phyloP scores from a whole-genome alignment of 1,140 invertebrate species.

The Pogonus chalceus region DNA sequence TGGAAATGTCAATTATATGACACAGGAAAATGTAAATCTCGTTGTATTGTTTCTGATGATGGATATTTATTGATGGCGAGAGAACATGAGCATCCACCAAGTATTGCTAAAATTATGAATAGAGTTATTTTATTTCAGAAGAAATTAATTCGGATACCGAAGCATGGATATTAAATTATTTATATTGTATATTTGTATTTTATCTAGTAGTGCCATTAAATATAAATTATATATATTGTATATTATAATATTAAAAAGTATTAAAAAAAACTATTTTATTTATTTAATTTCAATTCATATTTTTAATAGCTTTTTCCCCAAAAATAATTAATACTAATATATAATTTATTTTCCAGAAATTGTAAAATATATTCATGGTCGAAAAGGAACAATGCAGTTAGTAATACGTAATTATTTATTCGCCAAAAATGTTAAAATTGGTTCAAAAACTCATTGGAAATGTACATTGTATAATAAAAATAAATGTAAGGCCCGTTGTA shows the following conservation, averaged over 20 bases:
- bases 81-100: background rate
- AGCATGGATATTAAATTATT: background rate
- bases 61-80: background rate
- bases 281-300: no score
- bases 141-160: background rate
- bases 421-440: slow-evolving; percentile 25
- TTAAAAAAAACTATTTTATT: no score
- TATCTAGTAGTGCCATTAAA: no score
- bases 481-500: slow-evolving; percentile 23
- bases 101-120: background rate
- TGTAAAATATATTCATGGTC: slow-evolving; percentile 22
- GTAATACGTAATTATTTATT: slow-evolving; percentile 23
- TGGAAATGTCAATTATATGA: background rate
- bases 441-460: slow-evolving; percentile 28
- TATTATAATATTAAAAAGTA: no score
- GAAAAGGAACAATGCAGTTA: slow-evolving; percentile 17
- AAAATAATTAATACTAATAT: no score
- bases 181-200: background rate
- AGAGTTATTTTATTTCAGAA: no score
- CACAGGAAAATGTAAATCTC: background rate
- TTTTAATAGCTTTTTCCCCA: no score
- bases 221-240: no score
- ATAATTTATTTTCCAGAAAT: no score
- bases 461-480: slow-evolving; percentile 25
- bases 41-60: background rate